These are phyloP conservation scores for Himalopsyche japonica DNA, from an alignment of 2,888 invertebrate species.

Conservation along the genomic window DNA sequence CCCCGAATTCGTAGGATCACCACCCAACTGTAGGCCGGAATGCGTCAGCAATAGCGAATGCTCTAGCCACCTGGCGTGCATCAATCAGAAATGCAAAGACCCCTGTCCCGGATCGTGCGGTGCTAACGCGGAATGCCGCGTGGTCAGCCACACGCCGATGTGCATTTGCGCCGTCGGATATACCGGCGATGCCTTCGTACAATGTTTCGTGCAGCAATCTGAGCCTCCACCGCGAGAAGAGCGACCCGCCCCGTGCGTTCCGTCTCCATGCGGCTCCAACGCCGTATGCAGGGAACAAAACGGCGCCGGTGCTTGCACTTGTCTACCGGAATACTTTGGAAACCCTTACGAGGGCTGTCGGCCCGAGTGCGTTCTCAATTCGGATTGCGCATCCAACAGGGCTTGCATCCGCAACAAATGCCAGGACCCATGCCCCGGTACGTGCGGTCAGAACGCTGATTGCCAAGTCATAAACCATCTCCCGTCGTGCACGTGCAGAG, in stretches of 20 bases:
- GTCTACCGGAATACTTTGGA: slow-evolving; percentile 77
- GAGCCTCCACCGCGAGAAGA: slow-evolving; percentile 49
- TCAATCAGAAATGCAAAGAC: slow-evolving; percentile 72
- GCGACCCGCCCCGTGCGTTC: slow-evolving; percentile 60
- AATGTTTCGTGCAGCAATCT: slow-evolving; percentile 57
- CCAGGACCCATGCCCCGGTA: slow-evolving; percentile 74
- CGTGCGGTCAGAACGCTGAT: slow-evolving; percentile 77
- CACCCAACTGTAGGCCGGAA: slow-evolving; percentile 75
- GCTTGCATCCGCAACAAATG: slow-evolving; percentile 80
- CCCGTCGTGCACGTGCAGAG: slow-evolving; percentile 74
- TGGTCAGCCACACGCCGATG: slow-evolving; percentile 72
- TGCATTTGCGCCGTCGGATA: slow-evolving; percentile 69
- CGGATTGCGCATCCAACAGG: slow-evolving; percentile 72
- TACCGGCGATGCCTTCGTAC: slow-evolving; percentile 72
- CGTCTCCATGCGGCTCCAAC: slow-evolving; percentile 76
- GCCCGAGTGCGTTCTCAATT: slow-evolving; percentile 74
- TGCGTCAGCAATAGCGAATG: slow-evolving; percentile 76
- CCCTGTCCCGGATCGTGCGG: slow-evolving; percentile 73
- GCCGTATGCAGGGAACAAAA: slow-evolving; percentile 77
- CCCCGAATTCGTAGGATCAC: slow-evolving; percentile 67
- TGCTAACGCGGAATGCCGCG: slow-evolving; percentile 72
- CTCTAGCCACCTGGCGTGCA: slow-evolving; percentile 67
- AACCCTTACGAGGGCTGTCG: slow-evolving; percentile 71
- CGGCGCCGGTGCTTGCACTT: slow-evolving; percentile 75
- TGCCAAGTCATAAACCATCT: slow-evolving; percentile 77